Evolutionary conservation across 2,113 vertebrate species (phyloP).

Genomic region (Lophochroa leadbeateri): DNA sequence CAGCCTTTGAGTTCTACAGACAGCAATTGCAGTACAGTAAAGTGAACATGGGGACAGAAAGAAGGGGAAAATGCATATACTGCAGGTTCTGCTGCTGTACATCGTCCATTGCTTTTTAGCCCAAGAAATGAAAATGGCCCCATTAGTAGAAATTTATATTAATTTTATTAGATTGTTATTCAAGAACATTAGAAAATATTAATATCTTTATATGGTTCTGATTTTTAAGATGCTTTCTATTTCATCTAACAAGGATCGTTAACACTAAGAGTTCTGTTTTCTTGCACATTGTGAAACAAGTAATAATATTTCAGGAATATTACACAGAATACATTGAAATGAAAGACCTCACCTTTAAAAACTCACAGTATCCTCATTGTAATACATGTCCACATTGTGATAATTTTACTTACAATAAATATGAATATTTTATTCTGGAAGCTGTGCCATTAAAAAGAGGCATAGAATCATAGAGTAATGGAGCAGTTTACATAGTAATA

Average conservation of each 20-base stretch:
- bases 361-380: background rate
- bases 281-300: background rate
- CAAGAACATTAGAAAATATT: conserved; percentile 20
- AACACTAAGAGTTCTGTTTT: background rate
- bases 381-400: background rate
- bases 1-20: background rate
- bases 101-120: conserved; percentile 8
- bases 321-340: background rate
- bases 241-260: conserved; percentile 32
- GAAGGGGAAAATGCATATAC: background rate
- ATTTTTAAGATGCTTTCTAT: background rate
- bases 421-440: conserved; percentile 1
- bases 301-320: background rate
- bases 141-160: background rate
- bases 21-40: background rate
- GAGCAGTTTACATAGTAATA: background rate
- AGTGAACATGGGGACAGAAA: background rate
- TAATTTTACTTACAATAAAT: background rate
- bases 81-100: background rate
- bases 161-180: conserved; percentile 40
- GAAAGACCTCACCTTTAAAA: conserved; percentile 11
- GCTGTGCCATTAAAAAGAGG: background rate
- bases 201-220: background rate
- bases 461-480: background rate
- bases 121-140: background rate